Conservation (phyloP, 2,797 vertebrate species). For the Monodelphis domestica region DNA sequence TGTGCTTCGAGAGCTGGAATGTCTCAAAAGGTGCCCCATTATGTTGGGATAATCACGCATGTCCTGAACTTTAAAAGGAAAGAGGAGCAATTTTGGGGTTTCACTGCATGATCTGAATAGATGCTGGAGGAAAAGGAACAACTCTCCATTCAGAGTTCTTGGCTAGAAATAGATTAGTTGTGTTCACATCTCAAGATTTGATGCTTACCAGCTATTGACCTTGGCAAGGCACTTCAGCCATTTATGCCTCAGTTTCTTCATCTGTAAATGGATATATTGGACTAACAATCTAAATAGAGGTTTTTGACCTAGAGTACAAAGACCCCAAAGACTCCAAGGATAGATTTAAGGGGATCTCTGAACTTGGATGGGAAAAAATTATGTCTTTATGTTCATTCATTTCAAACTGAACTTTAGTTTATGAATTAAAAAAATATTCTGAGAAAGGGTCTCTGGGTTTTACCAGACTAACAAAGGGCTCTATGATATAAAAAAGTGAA, state of each 20-base stretch:
- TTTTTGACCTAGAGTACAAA: background rate
- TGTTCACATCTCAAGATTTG: background rate
- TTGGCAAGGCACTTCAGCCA: background rate
- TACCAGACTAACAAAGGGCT: background rate
- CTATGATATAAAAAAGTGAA: background rate
- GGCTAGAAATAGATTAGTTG: constrained; percentile 25
- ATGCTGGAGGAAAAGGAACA: background rate
- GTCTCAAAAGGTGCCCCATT: background rate
- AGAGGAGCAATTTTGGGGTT: background rate
- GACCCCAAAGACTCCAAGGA: background rate
- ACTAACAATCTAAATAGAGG: background rate
- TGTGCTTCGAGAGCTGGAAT: background rate
- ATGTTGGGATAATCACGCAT: background rate
- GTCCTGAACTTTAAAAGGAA: background rate
- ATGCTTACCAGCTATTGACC: background rate
- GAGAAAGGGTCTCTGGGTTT: background rate
- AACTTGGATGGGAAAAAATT: background rate
- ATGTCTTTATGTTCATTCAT: background rate
- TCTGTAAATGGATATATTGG: background rate
- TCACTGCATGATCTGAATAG: constrained; percentile 27
- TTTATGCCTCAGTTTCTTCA: background rate
- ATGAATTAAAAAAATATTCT: background rate
- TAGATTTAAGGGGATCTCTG: background rate
- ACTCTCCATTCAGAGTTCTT: constrained; percentile 11
- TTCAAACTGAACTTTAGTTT: background rate